Evolutionary conservation across 2,797 vertebrate species (phyloP).

Genomic region (Gorsachius magnificus): DNA sequence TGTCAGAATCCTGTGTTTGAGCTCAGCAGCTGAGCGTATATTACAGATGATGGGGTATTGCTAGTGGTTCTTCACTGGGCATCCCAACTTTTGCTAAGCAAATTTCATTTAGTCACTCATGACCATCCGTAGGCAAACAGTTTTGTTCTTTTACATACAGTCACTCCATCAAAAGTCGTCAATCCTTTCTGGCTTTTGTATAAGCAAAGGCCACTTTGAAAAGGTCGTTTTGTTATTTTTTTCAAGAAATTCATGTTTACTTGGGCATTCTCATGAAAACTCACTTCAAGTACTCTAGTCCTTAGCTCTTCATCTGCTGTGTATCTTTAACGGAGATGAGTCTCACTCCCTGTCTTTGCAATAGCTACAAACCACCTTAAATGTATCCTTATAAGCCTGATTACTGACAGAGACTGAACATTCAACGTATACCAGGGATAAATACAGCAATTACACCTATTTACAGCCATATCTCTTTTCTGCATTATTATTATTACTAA

Average conservation of each 20-base stretch:
- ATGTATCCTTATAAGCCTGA: not conserved
- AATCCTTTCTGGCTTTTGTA: not conserved
- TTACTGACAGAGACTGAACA: constrained; percentile 12
- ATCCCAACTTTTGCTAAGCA: not conserved
- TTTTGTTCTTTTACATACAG: constrained; percentile 10
- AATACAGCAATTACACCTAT: constrained; percentile 46
- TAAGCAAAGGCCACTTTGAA: not conserved
- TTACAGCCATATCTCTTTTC: constrained; percentile 18
- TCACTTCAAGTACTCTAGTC: not conserved
- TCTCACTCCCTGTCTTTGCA: not conserved
- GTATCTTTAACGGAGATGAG: not conserved
- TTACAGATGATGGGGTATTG: not conserved
- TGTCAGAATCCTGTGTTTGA: not conserved
- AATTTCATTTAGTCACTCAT: not conserved
- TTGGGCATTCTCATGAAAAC: not conserved
- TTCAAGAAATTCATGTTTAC: not conserved
- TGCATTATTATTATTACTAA: constrained; percentile 4
- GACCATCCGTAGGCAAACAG: not conserved
- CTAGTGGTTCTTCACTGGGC: not conserved
- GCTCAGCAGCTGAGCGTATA: not conserved
- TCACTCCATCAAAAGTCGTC: not conserved
- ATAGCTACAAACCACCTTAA: constrained; percentile 35
- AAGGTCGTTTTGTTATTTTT: not conserved
- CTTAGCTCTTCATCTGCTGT: not conserved
- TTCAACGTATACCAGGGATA: not conserved